Conservation (phyloP, 2,888 invertebrate genomes). For the Spialia ferax region DNA sequence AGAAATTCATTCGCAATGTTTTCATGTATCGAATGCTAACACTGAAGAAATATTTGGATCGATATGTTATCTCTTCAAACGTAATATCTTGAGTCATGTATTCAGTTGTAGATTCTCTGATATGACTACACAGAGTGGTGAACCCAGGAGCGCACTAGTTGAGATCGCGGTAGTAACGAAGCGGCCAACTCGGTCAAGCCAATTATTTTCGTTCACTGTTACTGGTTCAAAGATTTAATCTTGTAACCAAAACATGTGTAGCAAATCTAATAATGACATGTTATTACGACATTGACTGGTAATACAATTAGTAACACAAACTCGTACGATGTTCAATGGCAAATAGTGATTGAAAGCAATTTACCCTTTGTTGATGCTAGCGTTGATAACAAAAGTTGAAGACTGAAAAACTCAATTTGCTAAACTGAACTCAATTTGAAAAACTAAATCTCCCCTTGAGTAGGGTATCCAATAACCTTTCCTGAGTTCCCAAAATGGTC, state of each 20-base stretch:
- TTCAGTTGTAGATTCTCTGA: conserved; percentile 11
- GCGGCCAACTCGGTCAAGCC: conserved; percentile 73
- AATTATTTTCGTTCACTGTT: conserved; percentile 64
- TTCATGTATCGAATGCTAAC: conserved; percentile 45
- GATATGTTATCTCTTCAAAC: conserved; percentile 42
- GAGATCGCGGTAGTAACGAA: conserved; percentile 61
- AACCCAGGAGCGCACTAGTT: conserved; percentile 43
- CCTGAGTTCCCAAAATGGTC: no score
- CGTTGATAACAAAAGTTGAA: no score
- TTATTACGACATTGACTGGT: conserved; percentile 3
- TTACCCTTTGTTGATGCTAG: no score
- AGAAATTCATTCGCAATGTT: conserved; percentile 45
- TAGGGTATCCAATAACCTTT: no score
- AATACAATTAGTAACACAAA: neutral
- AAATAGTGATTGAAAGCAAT: no score
- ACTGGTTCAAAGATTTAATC: conserved; percentile 46
- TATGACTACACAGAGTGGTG: conserved; percentile 13
- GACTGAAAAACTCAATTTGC: no score
- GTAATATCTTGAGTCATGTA: conserved; percentile 22
- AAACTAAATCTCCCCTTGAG: no score
- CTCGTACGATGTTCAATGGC: no score
- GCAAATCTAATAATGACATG: conserved; percentile 12
- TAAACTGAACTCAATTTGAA: no score
- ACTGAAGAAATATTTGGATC: conserved; percentile 61
- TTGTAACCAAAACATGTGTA: conserved; percentile 32